Percentiles rank a stretch among this genome's conserved stretches.
Evolutionary conservation across 2,888 invertebrate species (phyloP).

Genomic region (Philonicus albiceps): DNA sequence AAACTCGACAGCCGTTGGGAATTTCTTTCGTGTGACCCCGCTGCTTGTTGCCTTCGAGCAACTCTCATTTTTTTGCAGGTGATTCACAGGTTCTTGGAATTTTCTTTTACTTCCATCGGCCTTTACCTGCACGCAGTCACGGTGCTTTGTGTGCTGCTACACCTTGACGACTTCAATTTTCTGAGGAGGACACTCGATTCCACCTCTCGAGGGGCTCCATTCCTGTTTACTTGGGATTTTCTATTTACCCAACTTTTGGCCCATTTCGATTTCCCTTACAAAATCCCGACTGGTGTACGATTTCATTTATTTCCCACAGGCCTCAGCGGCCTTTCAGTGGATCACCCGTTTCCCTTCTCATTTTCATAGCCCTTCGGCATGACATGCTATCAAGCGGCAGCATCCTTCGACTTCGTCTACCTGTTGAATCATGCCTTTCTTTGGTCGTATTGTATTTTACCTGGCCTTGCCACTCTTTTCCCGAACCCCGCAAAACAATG

Average conservation of each 20-base stretch:
- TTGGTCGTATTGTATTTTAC: background rate
- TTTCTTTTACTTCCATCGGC: constrained; percentile 3
- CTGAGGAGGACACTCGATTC: constrained; percentile 15
- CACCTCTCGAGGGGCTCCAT: background rate
- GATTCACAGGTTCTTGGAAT: constrained; percentile 38
- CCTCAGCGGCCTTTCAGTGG: background rate
- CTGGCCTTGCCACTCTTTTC: background rate
- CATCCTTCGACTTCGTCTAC: background rate
- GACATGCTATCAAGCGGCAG: background rate
- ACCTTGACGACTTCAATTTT: constrained; percentile 17
- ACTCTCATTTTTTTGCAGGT: constrained; percentile 15
- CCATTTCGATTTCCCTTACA: background rate
- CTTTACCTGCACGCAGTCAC: constrained; percentile 9
- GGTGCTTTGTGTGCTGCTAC: background rate
- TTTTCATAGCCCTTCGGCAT: background rate
- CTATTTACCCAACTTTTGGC: constrained; percentile 23
- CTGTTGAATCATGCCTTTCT: constrained; percentile 12
- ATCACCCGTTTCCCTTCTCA: background rate
- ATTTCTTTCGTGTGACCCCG: background rate
- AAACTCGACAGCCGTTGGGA: background rate
- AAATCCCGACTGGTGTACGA: background rate
- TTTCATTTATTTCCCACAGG: background rate
- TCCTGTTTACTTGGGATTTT: constrained; percentile 24
- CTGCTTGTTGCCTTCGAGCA: background rate
- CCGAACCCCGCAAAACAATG: constrained; percentile 12